Base-by-base conservation (phyloP, 2,888 invertebrate genomes). In the Metacarcinus magister region DNA sequence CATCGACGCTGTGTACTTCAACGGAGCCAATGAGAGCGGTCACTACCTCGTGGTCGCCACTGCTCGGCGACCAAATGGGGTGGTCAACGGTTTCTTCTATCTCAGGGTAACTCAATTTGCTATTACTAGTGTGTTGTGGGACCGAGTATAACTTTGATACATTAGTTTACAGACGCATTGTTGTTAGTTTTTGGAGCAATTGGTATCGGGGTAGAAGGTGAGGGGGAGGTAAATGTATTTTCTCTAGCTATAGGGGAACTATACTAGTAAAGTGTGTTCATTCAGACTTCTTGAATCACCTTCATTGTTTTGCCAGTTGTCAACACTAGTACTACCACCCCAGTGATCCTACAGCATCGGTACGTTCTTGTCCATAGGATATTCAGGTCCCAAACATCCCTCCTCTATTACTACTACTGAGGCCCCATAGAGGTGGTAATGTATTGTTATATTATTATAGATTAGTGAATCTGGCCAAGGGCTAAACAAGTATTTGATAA, bases 1-100 rank as follows among this genome's bases (percentile, higher is more conserved):
- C 0, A 98, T 98, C 97, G 99, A 99, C 97, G 98, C 98, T 5
- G 98, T 98, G 0, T 98, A 98, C 97, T 98, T 99, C 97, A 98
- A 98, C 97, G 98, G 98, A 0, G 98, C 98, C 46, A 98, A 98
- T 97, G 97, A 97, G 94, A 98, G 98, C 23, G 98, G 98, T 0
- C 98, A 98, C 82, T 98, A 98, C 97, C 97, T 98, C 48, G 98
- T 98, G 97, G 98, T 98, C 0, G 98, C 98, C 0, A 98, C 98
- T 97, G 98, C 98, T 97, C 97, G 98, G n/a, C 98, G 98, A 5
- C 98, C 98, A 0, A 97, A 98, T 97, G 98, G 98, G 7, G 98
- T 98, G 97, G 98, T 98, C 93, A 98, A 98, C 97, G 98, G 98
- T 48, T 98, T 98, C 0, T 98, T 98, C 75, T 98, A 98, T 97